phyloP scores from a whole-genome alignment of 2,113 vertebrate species.

The Tenrec ecaudatus region DNA sequence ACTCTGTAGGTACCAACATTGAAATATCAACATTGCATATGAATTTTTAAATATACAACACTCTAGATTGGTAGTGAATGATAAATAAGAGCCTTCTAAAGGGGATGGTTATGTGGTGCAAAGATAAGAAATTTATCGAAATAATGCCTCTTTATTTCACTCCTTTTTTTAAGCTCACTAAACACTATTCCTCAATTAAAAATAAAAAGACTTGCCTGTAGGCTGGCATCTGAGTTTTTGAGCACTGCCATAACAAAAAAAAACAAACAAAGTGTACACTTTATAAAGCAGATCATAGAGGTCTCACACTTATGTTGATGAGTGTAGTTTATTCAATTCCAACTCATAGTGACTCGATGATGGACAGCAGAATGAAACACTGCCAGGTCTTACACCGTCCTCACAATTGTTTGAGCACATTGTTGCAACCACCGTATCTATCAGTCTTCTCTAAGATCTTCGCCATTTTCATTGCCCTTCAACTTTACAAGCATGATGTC shows the following conservation, averaged over 20 bases:
- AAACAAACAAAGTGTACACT: too few species aligned
- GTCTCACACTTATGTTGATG: background rate
- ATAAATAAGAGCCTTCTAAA: conserved; percentile 72
- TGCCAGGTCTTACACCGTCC: too few species aligned
- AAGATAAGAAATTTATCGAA: background rate
- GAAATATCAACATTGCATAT: conserved; percentile 44
- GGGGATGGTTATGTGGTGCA: conserved; percentile 57
- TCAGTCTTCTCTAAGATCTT: too few species aligned
- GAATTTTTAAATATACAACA: conserved; percentile 65
- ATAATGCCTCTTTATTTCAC: background rate
- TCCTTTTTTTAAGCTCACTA: background rate
- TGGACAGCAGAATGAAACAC: too few species aligned
- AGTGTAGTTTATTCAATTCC: too few species aligned
- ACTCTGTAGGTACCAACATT: conserved; percentile 7
- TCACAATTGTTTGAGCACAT: too few species aligned
- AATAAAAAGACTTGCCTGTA: background rate
- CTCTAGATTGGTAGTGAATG: conserved; percentile 7
- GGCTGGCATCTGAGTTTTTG: background rate
- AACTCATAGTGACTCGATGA: too few species aligned
- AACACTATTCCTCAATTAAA: background rate
- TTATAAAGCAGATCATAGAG: background rate
- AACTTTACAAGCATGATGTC: too few species aligned
- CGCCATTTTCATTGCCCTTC: too few species aligned
- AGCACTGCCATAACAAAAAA: too few species aligned
- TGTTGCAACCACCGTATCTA: too few species aligned